Evolutionary conservation across 2,113 vertebrate species (phyloP).

Genomic region (Rynchops niger): DNA sequence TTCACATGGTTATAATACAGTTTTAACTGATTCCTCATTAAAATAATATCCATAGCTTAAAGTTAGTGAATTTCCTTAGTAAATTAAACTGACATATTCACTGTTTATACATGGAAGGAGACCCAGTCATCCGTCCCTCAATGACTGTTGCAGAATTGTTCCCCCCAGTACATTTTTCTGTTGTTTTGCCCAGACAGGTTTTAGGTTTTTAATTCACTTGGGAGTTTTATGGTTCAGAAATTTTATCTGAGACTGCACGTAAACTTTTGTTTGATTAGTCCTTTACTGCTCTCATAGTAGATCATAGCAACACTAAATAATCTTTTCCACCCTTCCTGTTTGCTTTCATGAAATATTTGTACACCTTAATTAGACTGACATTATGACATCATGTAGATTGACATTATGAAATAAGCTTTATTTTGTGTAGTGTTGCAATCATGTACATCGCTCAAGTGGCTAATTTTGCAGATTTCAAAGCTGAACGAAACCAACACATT

Average conservation of each 20-base stretch:
- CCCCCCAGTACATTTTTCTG: background rate
- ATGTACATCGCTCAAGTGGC: accelerated
- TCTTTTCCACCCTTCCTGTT: background rate
- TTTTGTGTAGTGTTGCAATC: background rate
- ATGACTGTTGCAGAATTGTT: background rate
- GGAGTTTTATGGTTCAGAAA: background rate
- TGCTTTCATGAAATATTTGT: background rate
- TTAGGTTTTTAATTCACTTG: background rate
- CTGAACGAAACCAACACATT: background rate
- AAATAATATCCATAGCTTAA: background rate
- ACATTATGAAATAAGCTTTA: background rate
- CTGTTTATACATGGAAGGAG: background rate
- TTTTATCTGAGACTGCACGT: background rate
- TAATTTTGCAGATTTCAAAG: background rate
- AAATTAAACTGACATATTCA: background rate
- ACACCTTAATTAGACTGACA: background rate
- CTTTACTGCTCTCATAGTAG: background rate
- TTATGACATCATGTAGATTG: background rate
- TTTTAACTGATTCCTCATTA: background rate
- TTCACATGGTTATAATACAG: background rate
- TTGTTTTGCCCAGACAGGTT: background rate
- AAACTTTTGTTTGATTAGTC: background rate
- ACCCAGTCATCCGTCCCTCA: background rate
- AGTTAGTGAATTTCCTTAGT: background rate
- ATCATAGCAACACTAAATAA: background rate